Percentiles rank a stretch among this genome's conserved stretches.
Conservation (phyloP, 2,113 vertebrate genomes). For the Recurvirostra avosetta region DNA sequence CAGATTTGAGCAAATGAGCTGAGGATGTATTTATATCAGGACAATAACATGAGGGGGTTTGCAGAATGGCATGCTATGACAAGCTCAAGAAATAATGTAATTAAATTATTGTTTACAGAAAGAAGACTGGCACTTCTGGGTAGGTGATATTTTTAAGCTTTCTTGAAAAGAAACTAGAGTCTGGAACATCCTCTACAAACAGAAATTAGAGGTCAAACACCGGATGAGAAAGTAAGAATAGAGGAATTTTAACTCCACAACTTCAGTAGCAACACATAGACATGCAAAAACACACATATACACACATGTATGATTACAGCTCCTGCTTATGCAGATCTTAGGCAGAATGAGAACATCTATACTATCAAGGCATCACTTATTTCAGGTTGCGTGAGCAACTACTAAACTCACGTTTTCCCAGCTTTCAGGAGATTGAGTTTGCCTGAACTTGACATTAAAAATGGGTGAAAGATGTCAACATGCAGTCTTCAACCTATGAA, state of each 20-base stretch:
- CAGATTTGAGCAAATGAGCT: conserved; percentile 36
- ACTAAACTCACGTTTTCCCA: background rate
- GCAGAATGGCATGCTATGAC: background rate
- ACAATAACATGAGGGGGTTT: conserved; percentile 7
- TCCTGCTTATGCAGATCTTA: background rate
- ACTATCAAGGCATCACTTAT: background rate
- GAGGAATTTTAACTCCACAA: background rate
- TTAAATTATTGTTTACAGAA: conserved; percentile 51
- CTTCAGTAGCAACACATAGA: background rate
- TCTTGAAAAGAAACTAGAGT: background rate
- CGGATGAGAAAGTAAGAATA: background rate
- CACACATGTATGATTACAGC: background rate
- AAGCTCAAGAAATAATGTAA: conserved; percentile 32
- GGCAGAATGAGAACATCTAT: background rate
- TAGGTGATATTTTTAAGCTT: background rate
- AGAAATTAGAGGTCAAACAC: background rate
- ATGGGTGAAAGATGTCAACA: background rate
- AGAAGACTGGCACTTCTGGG: conserved; percentile 8
- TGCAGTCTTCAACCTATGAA: background rate
- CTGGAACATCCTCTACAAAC: background rate
- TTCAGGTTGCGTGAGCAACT: background rate
- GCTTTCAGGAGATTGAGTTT: background rate
- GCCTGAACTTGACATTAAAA: background rate
- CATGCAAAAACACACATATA: too few relatives aligned
- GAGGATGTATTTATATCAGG: conserved; percentile 39